Evolutionary conservation across 2,113 vertebrate genomes (phyloP).

Genomic region (Eublepharis macularius): DNA sequence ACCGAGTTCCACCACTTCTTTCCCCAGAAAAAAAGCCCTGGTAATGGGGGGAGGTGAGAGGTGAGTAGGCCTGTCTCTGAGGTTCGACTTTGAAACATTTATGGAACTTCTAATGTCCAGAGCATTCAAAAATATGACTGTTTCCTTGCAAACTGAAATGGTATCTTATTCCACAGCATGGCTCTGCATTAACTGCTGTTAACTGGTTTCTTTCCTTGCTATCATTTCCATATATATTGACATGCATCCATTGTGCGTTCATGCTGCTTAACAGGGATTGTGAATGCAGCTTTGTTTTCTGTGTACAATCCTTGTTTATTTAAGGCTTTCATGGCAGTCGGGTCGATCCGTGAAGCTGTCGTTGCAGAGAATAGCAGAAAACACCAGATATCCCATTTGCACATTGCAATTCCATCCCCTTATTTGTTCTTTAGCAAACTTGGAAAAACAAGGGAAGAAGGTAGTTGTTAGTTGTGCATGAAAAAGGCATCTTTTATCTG

Average conservation of each 20-base stretch:
- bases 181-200: constrained; percentile 5
- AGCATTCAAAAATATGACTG: not conserved
- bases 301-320: constrained; percentile 34
- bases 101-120: not conserved
- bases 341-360: constrained; percentile 9
- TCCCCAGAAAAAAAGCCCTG: too few species aligned
- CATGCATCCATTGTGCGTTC: not conserved
- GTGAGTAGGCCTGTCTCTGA: not conserved
- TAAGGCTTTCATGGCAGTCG: not conserved
- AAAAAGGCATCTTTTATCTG: not conserved
- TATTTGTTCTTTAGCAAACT: not conserved
- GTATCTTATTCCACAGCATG: not conserved
- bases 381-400: not conserved
- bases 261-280: constrained; percentile 5
- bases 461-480: not conserved
- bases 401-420: not conserved
- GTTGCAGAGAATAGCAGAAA: constrained; percentile 20
- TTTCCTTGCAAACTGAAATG: not conserved
- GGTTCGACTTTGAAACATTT: not conserved
- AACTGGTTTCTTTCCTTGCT: not conserved
- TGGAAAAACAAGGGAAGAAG: constrained; percentile 16
- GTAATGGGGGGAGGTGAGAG: too few species aligned
- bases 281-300: constrained; percentile 19
- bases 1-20: too few species aligned
- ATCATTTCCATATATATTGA: constrained; percentile 17